Base-by-base conservation (phyloP, 2,113 vertebrate species). In the Notothenia rossii region DNA sequence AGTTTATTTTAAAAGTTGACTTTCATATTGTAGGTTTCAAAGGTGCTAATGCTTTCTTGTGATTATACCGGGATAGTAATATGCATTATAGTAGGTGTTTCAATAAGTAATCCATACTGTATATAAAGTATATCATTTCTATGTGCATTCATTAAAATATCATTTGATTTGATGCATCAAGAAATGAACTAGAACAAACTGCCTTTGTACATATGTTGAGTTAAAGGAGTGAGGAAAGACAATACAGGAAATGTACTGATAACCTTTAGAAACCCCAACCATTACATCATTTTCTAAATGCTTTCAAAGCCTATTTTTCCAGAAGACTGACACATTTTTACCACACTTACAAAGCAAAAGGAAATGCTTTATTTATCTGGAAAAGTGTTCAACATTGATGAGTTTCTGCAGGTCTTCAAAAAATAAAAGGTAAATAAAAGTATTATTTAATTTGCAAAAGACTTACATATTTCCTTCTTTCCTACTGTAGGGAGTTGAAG, bases 1-100 rank as follows among this genome's bases (percentile, higher is more conserved):
- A 74, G 63, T 95, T 95, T 95, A 94, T 94, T 96, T 94, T 81
- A 94, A 96, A 96, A 94, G 91, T 84, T 85, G 83, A 86, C 79
- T 90, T 93, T 94, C 77, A 85, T 94, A 89, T 84, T 83, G 73
- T 91, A 87, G 22, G 54, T 91, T 90, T 91, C 68, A 93, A 93
- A 92, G 90, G 90, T 93, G 86, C 85, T 93, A 93, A 87, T 92
- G 84, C 87, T 77, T 91, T 87, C 81, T 66, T 72, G 86, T 87
- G 89, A 81, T 92, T 91, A 94, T 91, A 92, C 88, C 91, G 80
- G 81, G 48, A 91, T 89, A 90, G 73, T 94, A 90, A 85, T 92
- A 93, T 91, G 76, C 84, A 87, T 87, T 86, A 79, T 85, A 89
- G 22, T 85, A 84, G 62, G 82, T 85, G 75, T 79, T 82, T 75